Evolutionary conservation across 2,888 invertebrate genomes (phyloP), one percentile per base, ranked within the genome.

Genomic region (Orchesella flavescens): DNA sequence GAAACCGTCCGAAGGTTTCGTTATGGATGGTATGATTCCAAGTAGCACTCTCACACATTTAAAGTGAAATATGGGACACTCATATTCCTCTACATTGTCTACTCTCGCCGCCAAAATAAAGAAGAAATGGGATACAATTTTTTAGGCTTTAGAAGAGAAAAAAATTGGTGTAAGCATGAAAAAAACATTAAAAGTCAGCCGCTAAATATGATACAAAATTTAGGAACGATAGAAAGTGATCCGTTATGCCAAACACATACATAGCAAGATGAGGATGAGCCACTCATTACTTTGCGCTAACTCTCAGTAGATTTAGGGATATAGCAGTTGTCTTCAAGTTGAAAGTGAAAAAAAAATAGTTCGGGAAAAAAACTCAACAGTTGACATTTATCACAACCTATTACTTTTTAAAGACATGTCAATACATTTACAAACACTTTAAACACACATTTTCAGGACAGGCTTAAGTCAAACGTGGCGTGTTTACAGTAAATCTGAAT

Each of bases 351-450:
- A 46, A 44, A 12, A 49, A 55, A 19, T 65, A 44, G 17, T 23
- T 12, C 13, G 12, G n/a, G 49, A 46, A 61, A 53, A 43, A 77
- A 57, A 44, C 46, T 77, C 77, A 69, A 66, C 68, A 74, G 78
- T 71, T 81, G 80, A 81, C 80, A 69, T 81, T 81, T 80, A 80
- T 80, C 73, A 74, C 68, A 57, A 65, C 21, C 80, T 66, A 74
- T 68, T 80, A 80, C 68, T 66, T 80, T 34, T 73, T 59, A 73
- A 13, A 61, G 49, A 34, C 55, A 71, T 71, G 71, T 71, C 71
- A 71, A 71, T 71, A 57, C 55, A 24, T 24, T 71, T 71, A 15
- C 71, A 43, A 55, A 55, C 55, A 17, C 68, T 55, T 55, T 57
- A 71, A 71, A 69, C n/a, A 59, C 59, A 59, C 59, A 12, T 59